These are phyloP conservation scores for Notamacropus eugenii DNA, from an alignment of 2,797 vertebrate species.

Conservation along the genomic window DNA sequence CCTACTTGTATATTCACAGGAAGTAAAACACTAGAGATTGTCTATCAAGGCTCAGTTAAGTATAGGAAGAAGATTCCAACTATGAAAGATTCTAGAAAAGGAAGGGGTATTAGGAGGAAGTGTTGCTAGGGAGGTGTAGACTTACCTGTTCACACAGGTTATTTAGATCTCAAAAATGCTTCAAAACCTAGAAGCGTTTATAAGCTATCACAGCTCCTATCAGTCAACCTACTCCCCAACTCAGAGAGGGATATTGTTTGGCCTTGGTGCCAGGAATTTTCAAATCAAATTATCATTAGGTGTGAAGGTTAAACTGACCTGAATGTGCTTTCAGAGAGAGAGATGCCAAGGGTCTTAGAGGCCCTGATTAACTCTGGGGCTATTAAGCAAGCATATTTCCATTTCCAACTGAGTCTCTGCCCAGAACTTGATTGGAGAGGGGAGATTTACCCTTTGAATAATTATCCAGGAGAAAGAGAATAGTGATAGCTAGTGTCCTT, in stretches of 20 bases:
- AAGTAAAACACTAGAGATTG: not conserved
- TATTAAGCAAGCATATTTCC: not conserved
- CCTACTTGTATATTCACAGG: not conserved
- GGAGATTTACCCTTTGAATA: not conserved
- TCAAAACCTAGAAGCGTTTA: not conserved
- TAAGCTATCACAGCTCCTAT: not conserved
- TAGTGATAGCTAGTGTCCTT: not conserved
- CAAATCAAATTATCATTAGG: not conserved
- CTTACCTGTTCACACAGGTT: not conserved
- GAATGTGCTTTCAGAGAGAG: not conserved
- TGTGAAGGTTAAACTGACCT: not conserved
- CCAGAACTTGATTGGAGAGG: not conserved
- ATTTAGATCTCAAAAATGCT: not conserved
- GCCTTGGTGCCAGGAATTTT: not conserved
- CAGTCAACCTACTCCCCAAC: not conserved
- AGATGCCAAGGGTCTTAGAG: not conserved
- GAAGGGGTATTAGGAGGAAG: not conserved
- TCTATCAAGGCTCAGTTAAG: not conserved
- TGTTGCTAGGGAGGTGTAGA: not conserved
- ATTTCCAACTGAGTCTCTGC: not conserved
- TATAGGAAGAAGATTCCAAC: not conserved
- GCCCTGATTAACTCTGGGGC: not conserved
- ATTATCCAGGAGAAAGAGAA: not conserved
- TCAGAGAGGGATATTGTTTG: not conserved
- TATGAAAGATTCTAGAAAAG: not conserved